A percentile compares a stretch with the other conserved stretches of the same genome.
Conservation (phyloP, 2,888 invertebrate species). For the Lithophane ornitopus region DNA sequence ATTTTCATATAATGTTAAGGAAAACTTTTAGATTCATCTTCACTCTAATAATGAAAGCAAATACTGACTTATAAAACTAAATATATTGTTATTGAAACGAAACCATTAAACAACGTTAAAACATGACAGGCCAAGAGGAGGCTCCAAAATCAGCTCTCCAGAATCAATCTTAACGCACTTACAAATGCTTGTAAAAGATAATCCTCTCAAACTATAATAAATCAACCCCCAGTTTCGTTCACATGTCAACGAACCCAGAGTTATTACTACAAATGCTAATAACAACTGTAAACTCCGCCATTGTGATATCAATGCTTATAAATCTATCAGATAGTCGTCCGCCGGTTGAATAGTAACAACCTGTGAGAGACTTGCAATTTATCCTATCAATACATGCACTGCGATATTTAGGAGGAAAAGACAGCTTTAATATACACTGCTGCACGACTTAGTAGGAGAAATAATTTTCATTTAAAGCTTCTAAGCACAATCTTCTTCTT, state of each 20-base stretch:
- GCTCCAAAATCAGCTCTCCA: too few relatives aligned
- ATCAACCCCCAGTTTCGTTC: conserved; percentile 11
- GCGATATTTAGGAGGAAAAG: background rate
- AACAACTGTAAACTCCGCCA: conserved; percentile 42
- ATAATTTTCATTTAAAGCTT: background rate
- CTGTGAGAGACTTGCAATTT: conserved; percentile 55
- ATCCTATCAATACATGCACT: conserved; percentile 32
- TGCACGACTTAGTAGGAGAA: background rate
- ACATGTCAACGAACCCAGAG: conserved; percentile 25
- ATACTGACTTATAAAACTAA: background rate
- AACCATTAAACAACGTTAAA: too few relatives aligned
- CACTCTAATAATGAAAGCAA: background rate
- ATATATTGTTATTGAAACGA: too few relatives aligned
- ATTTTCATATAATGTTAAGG: background rate
- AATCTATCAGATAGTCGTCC: conserved; percentile 52
- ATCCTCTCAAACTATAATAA: background rate
- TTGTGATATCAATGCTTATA: conserved; percentile 56
- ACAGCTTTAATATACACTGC: conserved; percentile 39
- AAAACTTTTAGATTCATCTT: background rate
- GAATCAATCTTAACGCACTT: too few relatives aligned
- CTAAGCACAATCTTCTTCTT: background rate
- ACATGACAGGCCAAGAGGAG: too few relatives aligned
- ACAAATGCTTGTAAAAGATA: background rate
- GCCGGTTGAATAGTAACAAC: conserved; percentile 46
- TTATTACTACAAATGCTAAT: conserved; percentile 50